phyloP scores from a whole-genome alignment of 1,140 invertebrate genomes.

The Drosophila dunni region DNA sequence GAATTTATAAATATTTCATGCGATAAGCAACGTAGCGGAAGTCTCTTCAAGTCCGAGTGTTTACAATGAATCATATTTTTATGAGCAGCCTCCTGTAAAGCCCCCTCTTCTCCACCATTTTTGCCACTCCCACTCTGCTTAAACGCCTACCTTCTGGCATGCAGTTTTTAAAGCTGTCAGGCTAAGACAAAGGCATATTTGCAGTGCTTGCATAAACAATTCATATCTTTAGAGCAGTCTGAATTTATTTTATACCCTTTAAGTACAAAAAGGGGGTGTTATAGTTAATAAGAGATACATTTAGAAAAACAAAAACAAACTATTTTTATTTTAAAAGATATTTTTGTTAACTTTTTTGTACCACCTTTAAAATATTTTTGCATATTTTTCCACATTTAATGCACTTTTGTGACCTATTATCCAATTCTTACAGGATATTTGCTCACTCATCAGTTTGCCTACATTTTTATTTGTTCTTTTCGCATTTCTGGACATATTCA shows the following conservation, averaged over 20 bases:
- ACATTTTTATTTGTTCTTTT: constrained; percentile 3
- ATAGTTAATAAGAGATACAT: no score
- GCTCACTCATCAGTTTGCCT: not conserved
- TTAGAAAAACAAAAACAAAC: no score
- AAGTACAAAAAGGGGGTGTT: not conserved
- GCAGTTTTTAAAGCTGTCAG: constrained; percentile 39
- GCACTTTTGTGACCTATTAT: not conserved
- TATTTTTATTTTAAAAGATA: no score
- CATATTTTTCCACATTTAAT: not conserved
- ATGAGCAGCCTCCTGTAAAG: constrained; percentile 28
- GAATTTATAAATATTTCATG: constrained; percentile 82
- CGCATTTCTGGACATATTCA: constrained; percentile 35
- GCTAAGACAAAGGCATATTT: constrained; percentile 54
- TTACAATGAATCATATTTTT: constrained; percentile 74
- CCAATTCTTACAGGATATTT: constrained; percentile 7
- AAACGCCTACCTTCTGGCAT: not conserved
- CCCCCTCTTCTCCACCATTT: not conserved
- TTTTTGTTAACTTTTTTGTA: no score
- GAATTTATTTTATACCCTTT: constrained; percentile 32
- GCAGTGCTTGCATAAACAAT: constrained; percentile 64
- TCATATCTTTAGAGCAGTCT: constrained; percentile 30
- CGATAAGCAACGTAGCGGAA: constrained; percentile 58
- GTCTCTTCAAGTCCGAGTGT: constrained; percentile 53
- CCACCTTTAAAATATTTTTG: no score
- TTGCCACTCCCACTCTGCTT: not conserved